Conservation (phyloP, 2,113 vertebrate genomes). For the Burhinus bistriatus region DNA sequence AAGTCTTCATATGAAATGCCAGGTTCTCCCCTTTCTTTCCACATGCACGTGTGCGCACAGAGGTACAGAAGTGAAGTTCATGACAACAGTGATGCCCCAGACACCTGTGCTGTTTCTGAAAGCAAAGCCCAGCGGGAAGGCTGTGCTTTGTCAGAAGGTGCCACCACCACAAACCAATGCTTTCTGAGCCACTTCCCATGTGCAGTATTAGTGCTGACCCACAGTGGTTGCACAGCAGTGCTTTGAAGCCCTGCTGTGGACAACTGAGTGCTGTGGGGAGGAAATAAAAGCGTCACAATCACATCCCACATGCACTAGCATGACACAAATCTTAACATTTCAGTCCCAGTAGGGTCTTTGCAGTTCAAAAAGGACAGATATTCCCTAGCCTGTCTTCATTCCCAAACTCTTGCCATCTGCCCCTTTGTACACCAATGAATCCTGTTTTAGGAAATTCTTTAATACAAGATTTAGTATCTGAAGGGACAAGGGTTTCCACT, state of each 20-base stretch:
- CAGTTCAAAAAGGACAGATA: background rate
- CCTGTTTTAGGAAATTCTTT: background rate
- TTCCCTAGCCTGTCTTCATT: background rate
- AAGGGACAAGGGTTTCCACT: background rate
- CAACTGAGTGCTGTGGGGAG: background rate
- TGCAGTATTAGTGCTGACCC: background rate
- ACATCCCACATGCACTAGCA: background rate
- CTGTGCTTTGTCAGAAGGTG: background rate
- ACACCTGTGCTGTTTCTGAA: background rate
- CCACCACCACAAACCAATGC: background rate
- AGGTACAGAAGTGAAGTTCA: background rate
- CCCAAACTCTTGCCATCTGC: background rate
- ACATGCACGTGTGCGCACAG: fast-evolving
- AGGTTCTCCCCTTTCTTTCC: background rate
- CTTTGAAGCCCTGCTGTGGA: background rate
- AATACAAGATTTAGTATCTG: background rate
- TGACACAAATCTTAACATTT: background rate
- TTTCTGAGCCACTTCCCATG: background rate
- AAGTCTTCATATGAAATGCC: background rate
- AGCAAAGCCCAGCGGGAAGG: background rate
- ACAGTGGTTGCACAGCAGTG: background rate
- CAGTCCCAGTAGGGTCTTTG: background rate
- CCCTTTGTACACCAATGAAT: background rate
- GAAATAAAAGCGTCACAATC: background rate
- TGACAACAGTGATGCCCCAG: background rate